Evolutionary conservation across 2,888 invertebrate species (phyloP).

Genomic region (Bembecia ichneumoniformis): DNA sequence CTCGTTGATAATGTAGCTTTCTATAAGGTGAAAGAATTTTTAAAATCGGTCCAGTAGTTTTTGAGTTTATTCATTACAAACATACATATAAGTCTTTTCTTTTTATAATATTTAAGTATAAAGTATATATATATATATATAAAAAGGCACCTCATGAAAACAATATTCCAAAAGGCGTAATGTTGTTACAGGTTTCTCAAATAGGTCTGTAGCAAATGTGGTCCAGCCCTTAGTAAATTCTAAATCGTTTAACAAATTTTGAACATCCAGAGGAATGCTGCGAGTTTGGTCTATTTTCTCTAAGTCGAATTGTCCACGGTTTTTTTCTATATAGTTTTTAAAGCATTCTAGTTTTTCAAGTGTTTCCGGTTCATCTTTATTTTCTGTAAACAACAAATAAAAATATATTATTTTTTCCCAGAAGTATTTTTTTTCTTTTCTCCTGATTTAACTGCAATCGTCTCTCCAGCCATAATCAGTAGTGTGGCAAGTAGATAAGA

Average conservation of each 20-base stretch:
- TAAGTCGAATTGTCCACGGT: slow-evolving; percentile 59
- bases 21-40: too few relatives aligned
- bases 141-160: slow-evolving; percentile 77
- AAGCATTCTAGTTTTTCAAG: slow-evolving; percentile 31
- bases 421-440: too few relatives aligned
- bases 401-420: not conserved
- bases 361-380: slow-evolving; percentile 36
- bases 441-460: too few relatives aligned
- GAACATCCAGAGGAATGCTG: slow-evolving; percentile 73
- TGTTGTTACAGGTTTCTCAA: slow-evolving; percentile 76
- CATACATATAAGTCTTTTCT: too few relatives aligned
- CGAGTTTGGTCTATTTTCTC: slow-evolving; percentile 72
- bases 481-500: too few relatives aligned
- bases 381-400: slow-evolving; percentile 26
- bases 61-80: too few relatives aligned
- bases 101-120: too few relatives aligned
- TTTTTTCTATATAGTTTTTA: slow-evolving; percentile 42
- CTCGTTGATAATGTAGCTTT: too few relatives aligned
- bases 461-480: too few relatives aligned
- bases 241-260: slow-evolving; percentile 66
- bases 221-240: slow-evolving; percentile 75
- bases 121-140: too few relatives aligned
- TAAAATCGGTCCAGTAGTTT: too few relatives aligned
- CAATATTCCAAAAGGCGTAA: slow-evolving; percentile 82
- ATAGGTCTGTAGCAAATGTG: slow-evolving; percentile 76